phyloP scores from a whole-genome alignment of 2,888 invertebrate genomes.

The Leistus spinibarbis region DNA sequence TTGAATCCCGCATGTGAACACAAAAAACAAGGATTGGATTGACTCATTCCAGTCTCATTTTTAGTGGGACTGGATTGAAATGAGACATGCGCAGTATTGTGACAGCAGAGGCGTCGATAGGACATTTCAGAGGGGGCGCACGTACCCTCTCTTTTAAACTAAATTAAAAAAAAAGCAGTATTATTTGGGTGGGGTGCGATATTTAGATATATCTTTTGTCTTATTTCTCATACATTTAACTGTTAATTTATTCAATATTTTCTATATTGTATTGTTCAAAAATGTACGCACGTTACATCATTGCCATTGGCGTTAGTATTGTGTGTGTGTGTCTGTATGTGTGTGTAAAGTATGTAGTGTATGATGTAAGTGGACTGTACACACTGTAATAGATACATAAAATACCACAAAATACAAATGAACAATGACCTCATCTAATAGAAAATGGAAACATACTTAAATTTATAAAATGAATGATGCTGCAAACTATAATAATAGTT shows the following conservation, averaged over 20 bases:
- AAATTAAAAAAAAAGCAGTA: no score
- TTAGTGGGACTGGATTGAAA: no score
- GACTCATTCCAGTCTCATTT: no score
- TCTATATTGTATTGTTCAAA: neutral
- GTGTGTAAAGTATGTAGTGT: neutral
- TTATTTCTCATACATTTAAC: neutral
- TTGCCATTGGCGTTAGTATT: neutral
- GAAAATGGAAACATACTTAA: neutral
- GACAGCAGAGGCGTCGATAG: no score
- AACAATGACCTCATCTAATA: neutral
- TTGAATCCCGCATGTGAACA: no score
- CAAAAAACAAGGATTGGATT: no score
- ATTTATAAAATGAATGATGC: no score
- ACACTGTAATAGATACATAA: neutral
- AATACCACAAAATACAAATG: neutral
- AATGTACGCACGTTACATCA: neutral
- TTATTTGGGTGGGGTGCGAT: neutral
- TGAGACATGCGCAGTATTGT: no score
- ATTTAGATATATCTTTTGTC: neutral
- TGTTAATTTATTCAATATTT: neutral
- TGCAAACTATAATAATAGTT: no score
- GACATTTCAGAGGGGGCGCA: no score
- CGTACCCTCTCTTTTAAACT: no score
- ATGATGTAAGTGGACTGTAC: neutral
- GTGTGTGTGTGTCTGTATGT: neutral